Conservation (phyloP, 2,888 invertebrate genomes). For the Athetis lepigone region DNA sequence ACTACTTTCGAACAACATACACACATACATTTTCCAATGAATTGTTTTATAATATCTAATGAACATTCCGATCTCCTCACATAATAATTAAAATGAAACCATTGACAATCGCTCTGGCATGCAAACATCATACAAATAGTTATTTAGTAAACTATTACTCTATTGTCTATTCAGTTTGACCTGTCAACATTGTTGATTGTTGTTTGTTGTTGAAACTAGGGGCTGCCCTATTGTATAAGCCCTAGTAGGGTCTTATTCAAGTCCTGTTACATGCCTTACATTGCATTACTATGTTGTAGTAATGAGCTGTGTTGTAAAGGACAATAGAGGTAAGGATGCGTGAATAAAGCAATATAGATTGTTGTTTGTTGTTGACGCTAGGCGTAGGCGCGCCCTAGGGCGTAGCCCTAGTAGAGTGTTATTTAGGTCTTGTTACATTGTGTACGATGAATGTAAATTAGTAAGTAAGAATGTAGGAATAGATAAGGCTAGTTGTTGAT, state of each 20-base stretch:
- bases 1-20: conserved; percentile 48
- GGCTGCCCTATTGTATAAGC: conserved; percentile 55
- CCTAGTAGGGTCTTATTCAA: conserved; percentile 68
- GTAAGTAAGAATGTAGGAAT: no score
- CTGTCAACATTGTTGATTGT: conserved; percentile 56
- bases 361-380: no score
- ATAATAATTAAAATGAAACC: conserved; percentile 57
- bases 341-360: no score
- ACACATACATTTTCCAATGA: conserved; percentile 47
- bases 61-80: conserved; percentile 61
- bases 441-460: no score
- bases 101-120: conserved; percentile 55
- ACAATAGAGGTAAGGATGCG: conserved; percentile 5
- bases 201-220: conserved; percentile 40
- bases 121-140: conserved; percentile 49
- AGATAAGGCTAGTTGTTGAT: neutral
- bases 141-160: conserved; percentile 58
- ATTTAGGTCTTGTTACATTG: no score
- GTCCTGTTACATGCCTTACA: conserved; percentile 57
- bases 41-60: conserved; percentile 62
- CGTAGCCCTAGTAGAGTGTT: no score
- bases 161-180: conserved; percentile 60
- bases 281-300: conserved; percentile 52
- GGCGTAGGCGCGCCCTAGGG: no score
- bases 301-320: conserved; percentile 18